Percentiles rank a stretch among this genome's conserved stretches.
These are phyloP conservation scores for Furnarius figulus DNA, from an alignment of 2,113 vertebrate species.

Conservation along the genomic window DNA sequence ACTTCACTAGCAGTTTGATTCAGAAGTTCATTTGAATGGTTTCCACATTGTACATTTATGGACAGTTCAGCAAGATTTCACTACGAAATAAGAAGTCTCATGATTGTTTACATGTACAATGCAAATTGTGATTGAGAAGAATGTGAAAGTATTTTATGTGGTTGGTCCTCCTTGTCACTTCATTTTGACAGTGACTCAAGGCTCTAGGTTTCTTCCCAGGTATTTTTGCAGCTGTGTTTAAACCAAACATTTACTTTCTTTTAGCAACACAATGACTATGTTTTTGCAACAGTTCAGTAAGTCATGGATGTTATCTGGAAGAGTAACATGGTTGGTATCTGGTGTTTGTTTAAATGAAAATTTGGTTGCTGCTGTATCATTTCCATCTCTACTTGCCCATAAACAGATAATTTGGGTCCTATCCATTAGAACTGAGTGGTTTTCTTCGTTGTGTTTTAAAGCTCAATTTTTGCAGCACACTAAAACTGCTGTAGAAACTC, in stretches of 20 bases:
- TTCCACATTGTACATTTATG: background rate
- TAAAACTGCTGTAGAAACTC: background rate
- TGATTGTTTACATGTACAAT: background rate
- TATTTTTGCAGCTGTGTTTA: slow-evolving; percentile 24
- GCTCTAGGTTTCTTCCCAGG: background rate
- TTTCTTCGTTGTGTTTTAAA: background rate
- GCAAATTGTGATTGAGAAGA: background rate
- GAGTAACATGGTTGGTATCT: background rate
- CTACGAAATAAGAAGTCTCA: background rate
- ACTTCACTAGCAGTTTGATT: background rate
- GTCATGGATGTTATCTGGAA: background rate
- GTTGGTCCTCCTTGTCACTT: background rate
- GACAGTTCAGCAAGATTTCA: background rate
- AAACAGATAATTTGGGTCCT: background rate
- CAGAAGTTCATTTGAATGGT: background rate
- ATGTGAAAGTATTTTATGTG: background rate
- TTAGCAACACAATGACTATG: background rate
- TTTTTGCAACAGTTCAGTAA: background rate
- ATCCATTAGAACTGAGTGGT: background rate
- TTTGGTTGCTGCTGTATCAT: background rate
- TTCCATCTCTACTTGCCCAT: background rate
- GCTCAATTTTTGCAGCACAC: background rate
- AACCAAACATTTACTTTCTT: background rate
- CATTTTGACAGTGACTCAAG: background rate
- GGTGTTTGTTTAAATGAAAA: background rate